Evolutionary conservation across 1,140 invertebrate species (phyloP), one percentile per base, ranked within the genome.

Genomic region (Cardiocondyla obscurior): DNA sequence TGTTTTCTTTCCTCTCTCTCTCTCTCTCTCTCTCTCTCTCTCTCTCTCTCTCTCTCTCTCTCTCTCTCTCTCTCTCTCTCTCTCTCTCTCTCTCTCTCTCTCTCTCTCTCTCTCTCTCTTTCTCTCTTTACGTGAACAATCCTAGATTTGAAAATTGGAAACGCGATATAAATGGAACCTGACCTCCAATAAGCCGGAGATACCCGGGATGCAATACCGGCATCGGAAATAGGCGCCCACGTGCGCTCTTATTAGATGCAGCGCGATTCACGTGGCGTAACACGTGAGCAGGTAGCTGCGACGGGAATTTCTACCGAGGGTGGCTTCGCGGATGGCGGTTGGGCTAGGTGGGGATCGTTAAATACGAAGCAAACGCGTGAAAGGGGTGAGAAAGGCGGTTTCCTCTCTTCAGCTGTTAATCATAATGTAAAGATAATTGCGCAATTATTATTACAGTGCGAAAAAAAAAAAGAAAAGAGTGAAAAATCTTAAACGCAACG

Each of bases 181-280:
- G 62, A 79, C 74, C 46, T 77, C 60, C 8, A 76, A 25, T 64
- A 65, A 39, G 60, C 51, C 73, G 30, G 22, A 25, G 49, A 30
- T n/a, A 39, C 14, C 46, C 60, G 60, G 22, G 74, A 79, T 79
- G 46, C 36, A 19, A 12, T 16, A 22, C 36, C 44, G 30, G 12
- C 36, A 49, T 77, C 60, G 46, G 74, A 69, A 79, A 69, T 33
- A 33, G 74, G 16, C 1, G 60, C 62, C 33, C 62, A 77, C 74
- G 74, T 79, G 74, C 74, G 74, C 46, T 46, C 28, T 33, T 28
- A 39, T 77, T 77, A 36, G 30, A 77, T 77, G 46, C 33, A 77
- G 46, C 49, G 74, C 74, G 62, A 53, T 36, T 79, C 74, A 79
- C 74, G 74, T 79, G 74, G 74, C 74, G 62, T 62, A 69, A 79